Base-by-base conservation (phyloP, 2,797 vertebrate species). In the Argya squamiceps region DNA sequence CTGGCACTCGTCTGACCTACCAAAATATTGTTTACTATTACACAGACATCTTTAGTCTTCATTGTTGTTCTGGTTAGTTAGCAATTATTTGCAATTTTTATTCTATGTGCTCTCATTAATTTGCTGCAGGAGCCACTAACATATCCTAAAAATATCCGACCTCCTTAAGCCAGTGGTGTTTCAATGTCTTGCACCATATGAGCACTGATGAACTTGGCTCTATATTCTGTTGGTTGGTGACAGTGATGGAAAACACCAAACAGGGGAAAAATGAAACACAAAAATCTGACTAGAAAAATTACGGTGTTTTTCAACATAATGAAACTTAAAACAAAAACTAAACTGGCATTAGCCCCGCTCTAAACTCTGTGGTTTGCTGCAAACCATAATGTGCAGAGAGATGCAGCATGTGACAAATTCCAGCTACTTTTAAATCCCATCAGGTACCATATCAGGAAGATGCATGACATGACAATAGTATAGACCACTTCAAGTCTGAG, bases 1-100 rank as follows among this genome's bases (percentile, higher is more conserved):
- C 99, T 0, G 99, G 99, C 62, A 99, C 99, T 97, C 99, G 98
- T 94, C 99, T 98, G 87, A 99, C 99, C 99, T 99, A 96, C 19
- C 87, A 94, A 95, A 64, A 77, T 37, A 88, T 50, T 43, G 27
- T 39, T 79, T 44, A 71, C 49, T 17, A 43, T 67, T 79, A 87
- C 23, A 47, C 1, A 89, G 47, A 58, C 11, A 80, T 44, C 49
- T 67, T 58, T 18, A 62, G 34, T 11, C 27, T 73, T 83, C 18
- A 10, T 2, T 3, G 0, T 29, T 44, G 14, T 41, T 60, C 46
- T 71, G 15, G 26, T 65, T 53, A 68, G 79, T 43, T 29, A 93
- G 34, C 8, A 87, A n/a, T 79, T 75, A 64, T 37, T 58, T 6
- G 3, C 36, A 49, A 44, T 41, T 75, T 55, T 83, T 90, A 64